These are phyloP conservation scores for Turnix velox DNA, from an alignment of 2,113 vertebrate genomes.

Conservation along the genomic window DNA sequence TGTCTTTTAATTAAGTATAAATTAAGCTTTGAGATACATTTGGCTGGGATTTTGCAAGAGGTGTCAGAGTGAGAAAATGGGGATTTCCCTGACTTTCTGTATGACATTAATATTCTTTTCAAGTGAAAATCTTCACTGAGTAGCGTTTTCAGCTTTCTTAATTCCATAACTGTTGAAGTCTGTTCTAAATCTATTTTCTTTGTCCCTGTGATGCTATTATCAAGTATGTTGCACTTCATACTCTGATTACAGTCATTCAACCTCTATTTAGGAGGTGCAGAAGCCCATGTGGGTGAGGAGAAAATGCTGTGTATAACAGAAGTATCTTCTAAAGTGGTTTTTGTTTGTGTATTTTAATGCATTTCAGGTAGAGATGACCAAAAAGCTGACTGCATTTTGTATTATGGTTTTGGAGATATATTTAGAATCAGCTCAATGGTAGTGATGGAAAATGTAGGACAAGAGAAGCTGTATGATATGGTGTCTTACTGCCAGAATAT, in stretches of 20 bases:
- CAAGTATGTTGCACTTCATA: background rate
- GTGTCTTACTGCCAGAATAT: conserved; percentile 89
- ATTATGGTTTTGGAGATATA: conserved; percentile 91
- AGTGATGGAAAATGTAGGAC: conserved; percentile 96
- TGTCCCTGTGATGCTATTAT: background rate
- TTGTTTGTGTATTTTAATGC: background rate
- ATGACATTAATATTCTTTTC: background rate
- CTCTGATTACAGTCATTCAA: background rate
- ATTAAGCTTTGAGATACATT: background rate
- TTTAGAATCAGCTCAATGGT: conserved; percentile 96
- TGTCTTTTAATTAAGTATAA: background rate
- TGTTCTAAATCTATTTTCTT: background rate
- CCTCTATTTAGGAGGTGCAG: background rate
- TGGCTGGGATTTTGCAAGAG: background rate
- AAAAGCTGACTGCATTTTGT: conserved; percentile 91
- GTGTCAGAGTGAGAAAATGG: background rate
- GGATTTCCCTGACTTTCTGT: background rate
- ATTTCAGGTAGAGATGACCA: conserved; percentile 86
- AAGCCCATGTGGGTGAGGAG: background rate
- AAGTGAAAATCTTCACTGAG: background rate
- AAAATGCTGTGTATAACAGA: background rate
- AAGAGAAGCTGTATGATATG: conserved; percentile 92
- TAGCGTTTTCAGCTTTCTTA: background rate
- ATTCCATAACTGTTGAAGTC: background rate
- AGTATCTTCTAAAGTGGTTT: background rate